Base-by-base conservation (phyloP, 1,140 invertebrate species). In the Bombus terrestris region DNA sequence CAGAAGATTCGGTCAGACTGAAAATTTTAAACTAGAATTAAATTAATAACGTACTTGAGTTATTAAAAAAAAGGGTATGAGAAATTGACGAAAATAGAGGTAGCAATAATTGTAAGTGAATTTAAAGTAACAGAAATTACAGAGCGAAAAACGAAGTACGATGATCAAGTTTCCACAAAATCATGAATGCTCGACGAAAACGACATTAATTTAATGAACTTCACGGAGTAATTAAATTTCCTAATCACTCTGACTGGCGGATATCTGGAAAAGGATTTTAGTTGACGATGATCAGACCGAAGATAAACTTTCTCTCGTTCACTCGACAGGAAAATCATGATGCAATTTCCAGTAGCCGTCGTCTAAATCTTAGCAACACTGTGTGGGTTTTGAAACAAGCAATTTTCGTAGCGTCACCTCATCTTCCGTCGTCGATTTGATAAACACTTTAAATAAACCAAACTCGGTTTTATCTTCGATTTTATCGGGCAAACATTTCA, bases 261-360 rank as follows among this genome's bases (percentile, higher is more conserved):
- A 82, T 75, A 82, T 82, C 53, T 41, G 9, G 57, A 75, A 68
- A 25, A 37, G 35, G 66, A 68, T 68, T 68, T 68, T 22, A 22
- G 18, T 37, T 35, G 59, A n/a, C 64, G 64, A 32, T 66, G 66
- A 82, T 75, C 69, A 22, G 66, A 59, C 6, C 15, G 39, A 8
- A 57, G 57, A 86, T 82, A 62, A 88, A 88, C 68, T 82, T 79
- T 81, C 72, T 53, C 53, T n/a, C 53, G 72, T 81, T 88, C 80
- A 47, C 35, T 71, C 39, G 47, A n/a, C 37, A 32, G 35, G 41
- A 77, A 79, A 88, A 86, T 85, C 62, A 73, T 64, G 76, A 82
- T 86, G 79, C 75, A 78, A 77, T 86, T 88, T 82, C 41, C 75
- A 18, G 83, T 77, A 86, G 68, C 71, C 41, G 64, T 28, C 37